A percentile compares a stretch with the other conserved stretches of the same genome.
These are phyloP conservation scores for Gila orcuttii DNA, from an alignment of 2,113 vertebrate species.

Conservation along the genomic window DNA sequence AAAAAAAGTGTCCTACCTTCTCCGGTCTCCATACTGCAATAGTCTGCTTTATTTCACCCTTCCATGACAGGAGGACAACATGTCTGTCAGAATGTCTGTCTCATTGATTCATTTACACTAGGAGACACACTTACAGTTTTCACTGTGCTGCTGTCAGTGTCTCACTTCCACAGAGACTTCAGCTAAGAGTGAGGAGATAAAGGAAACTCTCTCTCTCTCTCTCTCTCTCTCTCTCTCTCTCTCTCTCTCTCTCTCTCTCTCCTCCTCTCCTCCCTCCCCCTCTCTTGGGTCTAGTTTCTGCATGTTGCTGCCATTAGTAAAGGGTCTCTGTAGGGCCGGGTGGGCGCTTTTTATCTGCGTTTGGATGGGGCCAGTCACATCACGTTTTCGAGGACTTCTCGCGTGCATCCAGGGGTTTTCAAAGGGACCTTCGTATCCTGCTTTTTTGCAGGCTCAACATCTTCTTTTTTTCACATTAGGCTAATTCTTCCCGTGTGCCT, in stretches of 20 bases:
- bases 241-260: conserved; percentile 42
- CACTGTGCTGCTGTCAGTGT: conserved; percentile 40
- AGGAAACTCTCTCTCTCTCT: conserved; percentile 42
- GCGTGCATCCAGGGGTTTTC: conserved; percentile 54
- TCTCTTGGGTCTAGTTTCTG: conserved; percentile 59
- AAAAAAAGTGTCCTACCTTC: conserved; percentile 54
- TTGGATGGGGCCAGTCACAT: conserved; percentile 65
- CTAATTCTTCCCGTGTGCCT: neutral
- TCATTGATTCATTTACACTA: conserved; percentile 35
- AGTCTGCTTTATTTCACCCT: conserved; percentile 40
- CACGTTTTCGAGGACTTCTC: conserved; percentile 69
- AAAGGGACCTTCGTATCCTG: conserved; percentile 38
- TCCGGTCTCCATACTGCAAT: conserved; percentile 52
- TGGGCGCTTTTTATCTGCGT: conserved; percentile 72
- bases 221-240: conserved; percentile 44
- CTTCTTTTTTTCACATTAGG: neutral
- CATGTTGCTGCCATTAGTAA: conserved; percentile 64
- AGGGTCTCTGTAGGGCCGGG: conserved; percentile 64
- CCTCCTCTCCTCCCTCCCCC: conserved; percentile 43
- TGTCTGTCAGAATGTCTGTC: conserved; percentile 27
- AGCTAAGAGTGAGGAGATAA: conserved; percentile 50
- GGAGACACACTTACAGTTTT: conserved; percentile 39
- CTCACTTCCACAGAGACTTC: conserved; percentile 37
- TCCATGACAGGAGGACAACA: conserved; percentile 42
- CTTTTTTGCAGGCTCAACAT: neutral